Conservation (phyloP, 2,888 invertebrate species). For the Aphidoletes aphidimyza region DNA sequence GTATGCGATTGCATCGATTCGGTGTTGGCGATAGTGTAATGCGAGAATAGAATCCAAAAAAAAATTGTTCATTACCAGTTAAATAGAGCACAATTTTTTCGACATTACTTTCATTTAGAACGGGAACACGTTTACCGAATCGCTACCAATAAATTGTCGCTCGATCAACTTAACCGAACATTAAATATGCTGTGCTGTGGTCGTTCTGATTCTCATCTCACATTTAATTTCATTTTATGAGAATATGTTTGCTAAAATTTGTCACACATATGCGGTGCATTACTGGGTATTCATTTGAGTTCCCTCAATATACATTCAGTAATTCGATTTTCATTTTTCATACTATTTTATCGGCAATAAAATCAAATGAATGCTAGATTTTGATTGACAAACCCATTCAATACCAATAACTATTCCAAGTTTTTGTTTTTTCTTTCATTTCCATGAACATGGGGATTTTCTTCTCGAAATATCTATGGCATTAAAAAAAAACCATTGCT, state of each 20-base stretch:
- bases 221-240: not conserved
- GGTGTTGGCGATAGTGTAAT: not conserved
- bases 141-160: not conserved
- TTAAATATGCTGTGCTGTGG: not conserved
- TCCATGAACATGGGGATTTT: not conserved
- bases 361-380: too few relatives aligned
- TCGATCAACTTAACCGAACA: not conserved
- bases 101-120: not conserved
- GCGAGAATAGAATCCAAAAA: not conserved
- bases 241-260: not conserved
- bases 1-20: not conserved
- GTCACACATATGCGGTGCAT: not conserved
- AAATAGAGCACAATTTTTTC: not conserved
- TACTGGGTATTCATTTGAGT: not conserved
- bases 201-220: not conserved
- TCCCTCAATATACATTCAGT: not conserved
- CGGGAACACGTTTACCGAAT: not conserved
- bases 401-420: not conserved
- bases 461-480: not conserved
- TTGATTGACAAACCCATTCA: not conserved
- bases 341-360: not conserved
- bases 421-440: not conserved
- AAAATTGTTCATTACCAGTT: conserved; percentile 3
- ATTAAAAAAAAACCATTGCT: not conserved
- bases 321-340: not conserved